Conservation (phyloP, 2,797 vertebrate genomes). For the Thalassophryne amazonica region DNA sequence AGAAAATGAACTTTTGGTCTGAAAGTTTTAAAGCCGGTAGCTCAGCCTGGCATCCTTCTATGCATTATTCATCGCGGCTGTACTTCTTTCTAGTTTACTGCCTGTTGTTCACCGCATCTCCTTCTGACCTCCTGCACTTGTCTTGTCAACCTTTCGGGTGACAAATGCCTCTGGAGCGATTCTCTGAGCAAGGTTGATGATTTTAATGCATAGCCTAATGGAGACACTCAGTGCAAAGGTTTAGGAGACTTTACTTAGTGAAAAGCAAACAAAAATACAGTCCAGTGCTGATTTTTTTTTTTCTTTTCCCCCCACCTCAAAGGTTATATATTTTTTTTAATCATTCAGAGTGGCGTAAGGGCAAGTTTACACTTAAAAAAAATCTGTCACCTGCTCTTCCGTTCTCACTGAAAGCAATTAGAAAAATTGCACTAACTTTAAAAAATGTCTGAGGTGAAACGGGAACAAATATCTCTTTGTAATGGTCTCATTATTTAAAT, state of each 20-base stretch:
- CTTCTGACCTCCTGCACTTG: conserved; percentile 39
- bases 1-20: conserved; percentile 49
- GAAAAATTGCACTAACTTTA: conserved; percentile 40
- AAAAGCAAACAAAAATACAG: too few relatives aligned
- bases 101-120: conserved; percentile 34
- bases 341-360: conserved; percentile 5
- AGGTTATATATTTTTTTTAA: conserved; percentile 5
- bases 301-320: conserved; percentile 7
- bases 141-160: conserved; percentile 48
- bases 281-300: neutral
- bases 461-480: conserved; percentile 40
- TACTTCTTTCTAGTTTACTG: conserved; percentile 56
- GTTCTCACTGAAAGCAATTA: conserved; percentile 16
- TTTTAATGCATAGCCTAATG: conserved; percentile 45
- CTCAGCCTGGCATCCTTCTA: conserved; percentile 40
- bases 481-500: conserved; percentile 50
- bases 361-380: conserved; percentile 1
- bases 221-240: conserved; percentile 33
- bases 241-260: conserved; percentile 24
- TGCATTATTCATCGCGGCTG: conserved; percentile 68
- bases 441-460: conserved; percentile 46
- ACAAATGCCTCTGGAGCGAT: conserved; percentile 28
- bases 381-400: conserved; percentile 19
- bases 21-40: conserved; percentile 64
- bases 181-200: conserved; percentile 33